Percentiles rank a stretch among this genome's conserved stretches.
phyloP scores from a whole-genome alignment of 2,888 invertebrate genomes.

The Pollenia angustigena region DNA sequence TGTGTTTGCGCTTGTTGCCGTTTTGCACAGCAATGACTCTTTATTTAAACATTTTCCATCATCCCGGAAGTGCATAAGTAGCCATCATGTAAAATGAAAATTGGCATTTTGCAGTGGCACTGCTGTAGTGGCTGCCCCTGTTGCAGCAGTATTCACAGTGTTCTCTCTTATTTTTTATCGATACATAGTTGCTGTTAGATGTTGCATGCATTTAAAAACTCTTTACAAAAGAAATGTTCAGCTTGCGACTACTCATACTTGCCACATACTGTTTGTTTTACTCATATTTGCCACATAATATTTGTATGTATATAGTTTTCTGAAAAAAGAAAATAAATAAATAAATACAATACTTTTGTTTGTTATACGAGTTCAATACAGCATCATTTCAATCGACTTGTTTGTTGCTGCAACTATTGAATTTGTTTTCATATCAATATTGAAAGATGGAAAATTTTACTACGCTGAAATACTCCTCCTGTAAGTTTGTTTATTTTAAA shows the following conservation, averaged over 20 bases:
- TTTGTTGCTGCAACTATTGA: slow-evolving; percentile 47
- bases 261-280: background rate
- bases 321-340: no score
- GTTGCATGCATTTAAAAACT: slow-evolving; percentile 23
- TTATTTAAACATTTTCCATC: slow-evolving; percentile 71
- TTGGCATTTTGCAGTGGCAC: slow-evolving; percentile 75
- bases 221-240: no score
- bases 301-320: background rate
- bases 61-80: slow-evolving; percentile 75
- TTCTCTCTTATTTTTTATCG: slow-evolving; percentile 8
- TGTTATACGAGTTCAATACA: slow-evolving; percentile 42
- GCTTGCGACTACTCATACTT: slow-evolving; percentile 6
- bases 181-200: slow-evolving; percentile 20
- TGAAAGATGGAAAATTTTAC: slow-evolving; percentile 31
- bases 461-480: slow-evolving; percentile 1
- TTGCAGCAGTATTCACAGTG: slow-evolving; percentile 29
- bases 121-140: slow-evolving; percentile 14
- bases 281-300: background rate
- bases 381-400: slow-evolving; percentile 59
- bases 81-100: slow-evolving; percentile 75
- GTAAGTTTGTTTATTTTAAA: slow-evolving; percentile 31
- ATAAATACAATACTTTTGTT: slow-evolving; percentile 12
- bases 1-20: slow-evolving; percentile 15
- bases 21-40: slow-evolving; percentile 47
- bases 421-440: slow-evolving; percentile 22